Percentiles rank a stretch among this genome's conserved stretches.
Conservation (phyloP, 2,888 invertebrate species). For the Candidula unifasciata region DNA sequence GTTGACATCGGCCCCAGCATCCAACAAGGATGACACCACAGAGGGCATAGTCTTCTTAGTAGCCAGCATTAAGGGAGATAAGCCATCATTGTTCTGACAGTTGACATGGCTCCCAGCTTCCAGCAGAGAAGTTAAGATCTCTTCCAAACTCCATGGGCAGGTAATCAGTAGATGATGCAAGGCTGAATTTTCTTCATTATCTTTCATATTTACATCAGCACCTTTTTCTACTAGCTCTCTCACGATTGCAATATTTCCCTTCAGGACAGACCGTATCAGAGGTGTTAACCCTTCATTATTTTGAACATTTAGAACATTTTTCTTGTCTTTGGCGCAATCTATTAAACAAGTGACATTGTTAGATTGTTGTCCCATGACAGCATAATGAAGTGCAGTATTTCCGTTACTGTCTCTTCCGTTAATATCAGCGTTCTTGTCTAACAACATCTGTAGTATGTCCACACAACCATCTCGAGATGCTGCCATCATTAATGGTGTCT, state of each 20-base stretch:
- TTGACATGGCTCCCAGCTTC: constrained; percentile 17
- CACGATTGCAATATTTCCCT: background rate
- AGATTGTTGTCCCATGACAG: background rate
- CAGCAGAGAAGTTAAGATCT: background rate
- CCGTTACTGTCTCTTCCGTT: background rate
- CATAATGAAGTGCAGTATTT: background rate
- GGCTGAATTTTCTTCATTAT: background rate
- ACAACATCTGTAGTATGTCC: too few species aligned
- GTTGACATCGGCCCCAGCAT: constrained; percentile 16
- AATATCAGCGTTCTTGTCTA: background rate
- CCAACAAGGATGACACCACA: background rate
- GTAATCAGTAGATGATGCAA: background rate
- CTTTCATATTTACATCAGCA: background rate
- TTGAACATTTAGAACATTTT: background rate
- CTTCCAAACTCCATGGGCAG: background rate
- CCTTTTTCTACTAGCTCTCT: background rate
- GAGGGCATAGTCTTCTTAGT: too few species aligned
- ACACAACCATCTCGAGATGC: background rate
- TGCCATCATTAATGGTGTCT: background rate
- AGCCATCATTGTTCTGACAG: constrained; percentile 6
- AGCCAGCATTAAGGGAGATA: constrained; percentile 23
- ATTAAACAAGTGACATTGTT: background rate
- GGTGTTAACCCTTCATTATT: background rate
- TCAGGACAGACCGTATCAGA: background rate
- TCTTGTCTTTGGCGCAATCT: background rate